These are phyloP conservation scores for Andrena camellia DNA, from an alignment of 2,888 invertebrate species.

Conservation along the genomic window DNA sequence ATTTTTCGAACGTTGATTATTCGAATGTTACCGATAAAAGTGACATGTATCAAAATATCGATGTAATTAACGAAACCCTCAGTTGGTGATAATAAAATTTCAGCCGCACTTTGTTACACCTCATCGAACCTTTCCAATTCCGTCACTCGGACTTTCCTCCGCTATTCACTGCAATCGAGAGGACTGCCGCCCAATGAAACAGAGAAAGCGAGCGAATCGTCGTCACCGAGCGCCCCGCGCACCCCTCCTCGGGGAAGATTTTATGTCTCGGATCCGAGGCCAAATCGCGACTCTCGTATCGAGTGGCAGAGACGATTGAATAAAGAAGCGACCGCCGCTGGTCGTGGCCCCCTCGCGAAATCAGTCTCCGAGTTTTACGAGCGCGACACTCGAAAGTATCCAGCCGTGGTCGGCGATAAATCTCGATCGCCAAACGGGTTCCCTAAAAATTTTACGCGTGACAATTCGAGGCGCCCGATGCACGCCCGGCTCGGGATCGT, in stretches of 20 bases:
- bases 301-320: constrained; percentile 6
- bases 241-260: not conserved
- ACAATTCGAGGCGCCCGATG: constrained; percentile 18
- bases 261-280: not conserved
- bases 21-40: too few relatives aligned
- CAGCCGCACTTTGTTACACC: too few relatives aligned
- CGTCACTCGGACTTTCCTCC: too few relatives aligned
- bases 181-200: not conserved
- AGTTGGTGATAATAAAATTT: too few relatives aligned
- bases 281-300: not conserved
- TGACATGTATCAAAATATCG: too few relatives aligned
- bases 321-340: constrained; percentile 2
- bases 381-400: constrained; percentile 25
- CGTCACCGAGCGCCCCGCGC: not conserved
- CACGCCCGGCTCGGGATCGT: not conserved
- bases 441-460: constrained; percentile 43
- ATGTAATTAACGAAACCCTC: too few relatives aligned
- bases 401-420: constrained; percentile 22
- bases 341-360: not conserved
- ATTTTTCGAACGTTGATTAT: too few relatives aligned
- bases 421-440: constrained; percentile 20
- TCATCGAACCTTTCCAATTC: too few relatives aligned
- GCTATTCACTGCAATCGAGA: too few relatives aligned
- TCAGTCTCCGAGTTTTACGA: constrained; percentile 29
- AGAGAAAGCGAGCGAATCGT: not conserved